phyloP scores from a whole-genome alignment of 1,140 invertebrate species.

The Diuraphis noxia region DNA sequence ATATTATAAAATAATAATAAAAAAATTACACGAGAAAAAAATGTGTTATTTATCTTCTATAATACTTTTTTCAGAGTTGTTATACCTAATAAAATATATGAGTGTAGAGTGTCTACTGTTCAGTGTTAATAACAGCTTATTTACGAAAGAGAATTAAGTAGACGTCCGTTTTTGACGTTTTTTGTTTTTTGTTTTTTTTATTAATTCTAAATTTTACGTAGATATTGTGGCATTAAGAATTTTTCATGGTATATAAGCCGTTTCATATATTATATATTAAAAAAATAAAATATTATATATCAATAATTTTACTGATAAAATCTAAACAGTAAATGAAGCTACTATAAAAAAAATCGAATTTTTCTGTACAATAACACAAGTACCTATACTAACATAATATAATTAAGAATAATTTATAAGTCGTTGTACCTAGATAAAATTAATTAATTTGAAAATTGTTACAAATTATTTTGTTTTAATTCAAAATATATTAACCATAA shows the following conservation, averaged over 20 bases:
- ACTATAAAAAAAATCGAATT: no score
- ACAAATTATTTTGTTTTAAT: no score
- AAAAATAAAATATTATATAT: neutral
- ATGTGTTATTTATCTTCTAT: neutral
- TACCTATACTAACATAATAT: no score
- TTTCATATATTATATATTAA: no score
- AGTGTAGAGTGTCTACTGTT: neutral
- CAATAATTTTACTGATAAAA: neutral
- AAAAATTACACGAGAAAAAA: neutral
- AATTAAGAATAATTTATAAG: no score
- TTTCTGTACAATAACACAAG: no score
- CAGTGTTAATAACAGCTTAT: neutral
- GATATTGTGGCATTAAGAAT: neutral
- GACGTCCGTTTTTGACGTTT: neutral
- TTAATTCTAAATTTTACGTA: neutral
- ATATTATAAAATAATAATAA: neutral
- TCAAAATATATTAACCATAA: no score
- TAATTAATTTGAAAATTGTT: no score
- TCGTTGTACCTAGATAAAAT: no score
- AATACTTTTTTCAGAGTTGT: neutral
- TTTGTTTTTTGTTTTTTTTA: neutral
- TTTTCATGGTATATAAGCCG: neutral
- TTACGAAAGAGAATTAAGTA: neutral
- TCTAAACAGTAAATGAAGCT: neutral
- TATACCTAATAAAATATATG: conserved; percentile 4